Percentiles rank a stretch among this genome's conserved stretches.
Conservation (phyloP, 2,113 vertebrate genomes). For the Carlito syrichta region DNA sequence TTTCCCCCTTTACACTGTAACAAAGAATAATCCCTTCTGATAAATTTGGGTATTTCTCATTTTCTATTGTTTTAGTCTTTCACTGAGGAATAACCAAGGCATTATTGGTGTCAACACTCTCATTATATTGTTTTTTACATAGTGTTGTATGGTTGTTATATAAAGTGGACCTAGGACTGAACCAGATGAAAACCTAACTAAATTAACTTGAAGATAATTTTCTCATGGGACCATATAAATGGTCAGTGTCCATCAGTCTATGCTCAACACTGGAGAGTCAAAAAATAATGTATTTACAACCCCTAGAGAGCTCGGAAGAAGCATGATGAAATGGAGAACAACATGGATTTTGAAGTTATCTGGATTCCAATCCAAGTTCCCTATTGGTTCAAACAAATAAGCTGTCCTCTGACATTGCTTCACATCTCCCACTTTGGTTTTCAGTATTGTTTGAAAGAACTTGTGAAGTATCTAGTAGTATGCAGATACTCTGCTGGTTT, state of each 20-base stretch:
- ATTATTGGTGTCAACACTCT: background rate
- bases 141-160: background rate
- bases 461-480: background rate
- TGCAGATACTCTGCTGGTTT: background rate
- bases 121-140: background rate
- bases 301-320: background rate
- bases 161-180: background rate
- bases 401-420: background rate
- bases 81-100: background rate
- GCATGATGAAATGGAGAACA: background rate
- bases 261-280: constrained; percentile 21
- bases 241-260: background rate
- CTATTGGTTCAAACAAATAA: background rate
- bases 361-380: constrained; percentile 10
- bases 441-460: background rate
- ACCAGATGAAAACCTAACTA: background rate
- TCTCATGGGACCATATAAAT: background rate
- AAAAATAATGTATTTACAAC: background rate
- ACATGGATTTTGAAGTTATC: constrained; percentile 15
- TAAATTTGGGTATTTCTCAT: constrained; percentile 34
- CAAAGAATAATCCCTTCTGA: constrained; percentile 5
- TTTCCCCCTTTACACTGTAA: background rate
- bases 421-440: background rate
- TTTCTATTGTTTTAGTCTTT: background rate
- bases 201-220: background rate